These are phyloP conservation scores for Megalonaias nervosa DNA, from an alignment of 1,140 invertebrate species.

Conservation along the genomic window DNA sequence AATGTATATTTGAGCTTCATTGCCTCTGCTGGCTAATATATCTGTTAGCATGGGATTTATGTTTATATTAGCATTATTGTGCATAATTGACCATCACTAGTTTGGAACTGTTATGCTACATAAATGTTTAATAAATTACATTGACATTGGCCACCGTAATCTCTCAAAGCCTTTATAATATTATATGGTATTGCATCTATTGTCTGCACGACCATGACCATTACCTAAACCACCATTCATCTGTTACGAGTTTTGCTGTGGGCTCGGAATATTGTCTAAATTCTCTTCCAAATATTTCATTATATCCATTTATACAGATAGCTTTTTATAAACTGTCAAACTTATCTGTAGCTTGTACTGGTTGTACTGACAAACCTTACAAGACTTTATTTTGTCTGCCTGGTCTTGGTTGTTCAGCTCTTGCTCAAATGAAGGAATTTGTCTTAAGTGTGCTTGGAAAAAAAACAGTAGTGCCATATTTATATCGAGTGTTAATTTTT, in stretches of 20 bases:
- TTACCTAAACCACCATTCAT: background rate
- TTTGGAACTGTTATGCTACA: too few relatives aligned
- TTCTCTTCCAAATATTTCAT: background rate
- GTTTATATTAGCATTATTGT: background rate
- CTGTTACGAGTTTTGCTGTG: background rate
- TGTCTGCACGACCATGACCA: background rate
- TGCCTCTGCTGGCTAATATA: conserved; percentile 3
- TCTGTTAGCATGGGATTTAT: background rate
- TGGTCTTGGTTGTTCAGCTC: background rate
- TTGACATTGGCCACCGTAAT: background rate
- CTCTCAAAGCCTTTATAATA: too few relatives aligned
- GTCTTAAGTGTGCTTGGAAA: background rate
- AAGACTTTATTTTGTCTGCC: conserved; percentile 5
- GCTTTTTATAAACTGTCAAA: background rate
- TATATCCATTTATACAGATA: background rate
- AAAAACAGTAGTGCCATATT: background rate
- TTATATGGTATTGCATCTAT: background rate
- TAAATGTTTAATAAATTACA: background rate
- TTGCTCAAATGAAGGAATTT: conserved; percentile 11
- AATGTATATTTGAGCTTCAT: conserved; percentile 9
- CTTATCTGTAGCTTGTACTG: background rate
- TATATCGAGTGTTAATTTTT: background rate
- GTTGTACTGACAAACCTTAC: conserved; percentile 1
- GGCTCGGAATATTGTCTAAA: too few relatives aligned
- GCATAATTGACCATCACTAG: background rate